Conservation (phyloP, 2,113 vertebrate species). For the Trachemys scripta region DNA sequence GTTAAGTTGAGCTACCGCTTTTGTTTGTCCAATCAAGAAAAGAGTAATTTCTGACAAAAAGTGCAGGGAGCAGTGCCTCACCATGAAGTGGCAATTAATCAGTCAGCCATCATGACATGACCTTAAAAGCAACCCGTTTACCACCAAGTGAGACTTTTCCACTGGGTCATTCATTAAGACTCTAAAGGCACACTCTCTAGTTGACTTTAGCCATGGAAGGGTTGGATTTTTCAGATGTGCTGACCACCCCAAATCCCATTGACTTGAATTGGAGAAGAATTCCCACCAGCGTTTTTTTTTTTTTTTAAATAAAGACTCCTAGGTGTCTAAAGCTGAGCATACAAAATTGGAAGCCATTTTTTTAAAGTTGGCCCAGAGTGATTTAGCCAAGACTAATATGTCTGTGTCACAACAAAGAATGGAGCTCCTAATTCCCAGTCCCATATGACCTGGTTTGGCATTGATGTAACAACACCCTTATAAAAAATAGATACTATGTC, state of each 20-base stretch:
- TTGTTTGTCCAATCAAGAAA: constrained; percentile 16
- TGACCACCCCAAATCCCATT: background rate
- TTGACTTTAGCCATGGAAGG: fast-evolving
- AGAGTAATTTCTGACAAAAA: background rate
- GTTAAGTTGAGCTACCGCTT: constrained; percentile 29
- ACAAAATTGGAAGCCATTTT: background rate
- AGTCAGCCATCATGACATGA: too few relatives aligned
- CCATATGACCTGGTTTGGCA: constrained; percentile 13
- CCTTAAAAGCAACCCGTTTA: too few relatives aligned
- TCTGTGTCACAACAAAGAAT: constrained; percentile 19
- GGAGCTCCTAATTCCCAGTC: constrained; percentile 48
- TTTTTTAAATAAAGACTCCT: too few relatives aligned
- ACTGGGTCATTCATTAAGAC: too few relatives aligned
- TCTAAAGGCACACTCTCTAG: background rate
- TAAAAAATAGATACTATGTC: background rate
- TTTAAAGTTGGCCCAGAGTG: background rate
- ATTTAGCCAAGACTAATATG: constrained; percentile 54
- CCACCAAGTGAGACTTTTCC: too few relatives aligned
- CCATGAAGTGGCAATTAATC: background rate
- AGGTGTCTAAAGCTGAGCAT: background rate
- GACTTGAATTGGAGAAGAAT: background rate
- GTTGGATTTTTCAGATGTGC: background rate
- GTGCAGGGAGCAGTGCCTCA: background rate
- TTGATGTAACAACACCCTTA: constrained; percentile 35
- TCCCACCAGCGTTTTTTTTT: fast-evolving